Conservation (phyloP, 2,888 invertebrate genomes). For the Pyrocoelia pectoralis region DNA sequence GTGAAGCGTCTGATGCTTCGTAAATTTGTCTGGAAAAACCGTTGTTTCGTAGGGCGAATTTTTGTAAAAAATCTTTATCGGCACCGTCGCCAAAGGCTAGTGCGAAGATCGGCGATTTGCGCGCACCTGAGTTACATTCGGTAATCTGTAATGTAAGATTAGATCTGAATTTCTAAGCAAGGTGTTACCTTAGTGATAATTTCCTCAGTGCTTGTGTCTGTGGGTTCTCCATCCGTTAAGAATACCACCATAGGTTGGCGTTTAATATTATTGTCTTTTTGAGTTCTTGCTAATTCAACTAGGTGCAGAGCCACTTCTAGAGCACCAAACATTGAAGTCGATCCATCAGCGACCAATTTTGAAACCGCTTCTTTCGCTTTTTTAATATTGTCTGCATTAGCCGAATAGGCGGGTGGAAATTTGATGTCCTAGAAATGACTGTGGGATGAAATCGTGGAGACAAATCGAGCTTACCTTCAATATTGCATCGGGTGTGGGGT, state of each 20-base stretch:
- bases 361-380: slow-evolving; percentile 68
- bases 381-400: slow-evolving; percentile 64
- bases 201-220: slow-evolving; percentile 63
- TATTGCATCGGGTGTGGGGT: not conserved
- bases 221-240: slow-evolving; percentile 73
- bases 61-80: slow-evolving; percentile 71
- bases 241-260: slow-evolving; percentile 71
- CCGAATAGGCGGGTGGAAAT: slow-evolving; percentile 59
- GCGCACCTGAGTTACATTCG: slow-evolving; percentile 62
- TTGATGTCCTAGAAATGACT: not conserved
- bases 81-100: slow-evolving; percentile 76
- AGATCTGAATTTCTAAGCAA: not conserved
- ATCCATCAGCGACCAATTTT: slow-evolving; percentile 65
- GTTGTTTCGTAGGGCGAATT: slow-evolving; percentile 69
- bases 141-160: slow-evolving; percentile 48
- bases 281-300: slow-evolving; percentile 46
- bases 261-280: slow-evolving; percentile 41
- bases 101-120: slow-evolving; percentile 65
- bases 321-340: slow-evolving; percentile 75
- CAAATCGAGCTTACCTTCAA: slow-evolving; percentile 11
- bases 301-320: slow-evolving; percentile 63
- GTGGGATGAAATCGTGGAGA: no score
- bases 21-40: slow-evolving; percentile 77
- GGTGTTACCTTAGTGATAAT: slow-evolving; percentile 19
- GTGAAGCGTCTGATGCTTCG: slow-evolving; percentile 70